Evolutionary conservation across 2,888 invertebrate species (phyloP).

Genomic region (Eristalis arbustorum): DNA sequence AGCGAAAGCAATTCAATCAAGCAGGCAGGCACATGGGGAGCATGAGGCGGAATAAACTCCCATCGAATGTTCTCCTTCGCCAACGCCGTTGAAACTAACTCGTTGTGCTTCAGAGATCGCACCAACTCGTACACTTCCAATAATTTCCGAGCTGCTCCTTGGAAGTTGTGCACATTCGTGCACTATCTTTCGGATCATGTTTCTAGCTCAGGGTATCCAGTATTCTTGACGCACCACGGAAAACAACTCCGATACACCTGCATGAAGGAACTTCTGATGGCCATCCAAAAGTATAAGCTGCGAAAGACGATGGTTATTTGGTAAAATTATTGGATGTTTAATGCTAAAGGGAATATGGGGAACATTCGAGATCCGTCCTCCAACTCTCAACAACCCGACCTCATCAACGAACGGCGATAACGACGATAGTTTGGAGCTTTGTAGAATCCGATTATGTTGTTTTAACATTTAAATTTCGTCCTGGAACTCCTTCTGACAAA

Average conservation of each 20-base stretch:
- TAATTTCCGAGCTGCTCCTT: constrained; percentile 44
- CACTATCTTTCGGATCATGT: constrained; percentile 27
- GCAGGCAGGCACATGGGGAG: no score
- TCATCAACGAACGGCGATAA: constrained; percentile 3
- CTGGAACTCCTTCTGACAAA: not conserved
- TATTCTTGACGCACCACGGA: constrained; percentile 18
- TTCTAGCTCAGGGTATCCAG: constrained; percentile 21
- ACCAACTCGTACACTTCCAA: constrained; percentile 39
- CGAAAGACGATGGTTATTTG: not conserved
- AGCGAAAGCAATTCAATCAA: not conserved
- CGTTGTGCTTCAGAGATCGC: constrained; percentile 25
- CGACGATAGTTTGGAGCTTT: not conserved
- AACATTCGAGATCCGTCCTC: constrained; percentile 6
- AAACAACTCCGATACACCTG: constrained; percentile 5
- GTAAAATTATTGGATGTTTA: constrained; percentile 4
- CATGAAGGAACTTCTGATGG: not conserved
- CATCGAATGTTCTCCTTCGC: constrained; percentile 46
- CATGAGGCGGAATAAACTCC: constrained; percentile 59
- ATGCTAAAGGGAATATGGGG: not conserved
- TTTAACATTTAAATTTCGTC: not conserved
- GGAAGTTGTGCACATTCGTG: constrained; percentile 47
- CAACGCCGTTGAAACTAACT: constrained; percentile 27
- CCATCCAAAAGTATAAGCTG: not conserved
- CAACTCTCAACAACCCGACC: not conserved
- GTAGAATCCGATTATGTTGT: no score